Evolutionary conservation across 2,797 vertebrate genomes (phyloP).

Genomic region (Chlorospingus semifuscus): DNA sequence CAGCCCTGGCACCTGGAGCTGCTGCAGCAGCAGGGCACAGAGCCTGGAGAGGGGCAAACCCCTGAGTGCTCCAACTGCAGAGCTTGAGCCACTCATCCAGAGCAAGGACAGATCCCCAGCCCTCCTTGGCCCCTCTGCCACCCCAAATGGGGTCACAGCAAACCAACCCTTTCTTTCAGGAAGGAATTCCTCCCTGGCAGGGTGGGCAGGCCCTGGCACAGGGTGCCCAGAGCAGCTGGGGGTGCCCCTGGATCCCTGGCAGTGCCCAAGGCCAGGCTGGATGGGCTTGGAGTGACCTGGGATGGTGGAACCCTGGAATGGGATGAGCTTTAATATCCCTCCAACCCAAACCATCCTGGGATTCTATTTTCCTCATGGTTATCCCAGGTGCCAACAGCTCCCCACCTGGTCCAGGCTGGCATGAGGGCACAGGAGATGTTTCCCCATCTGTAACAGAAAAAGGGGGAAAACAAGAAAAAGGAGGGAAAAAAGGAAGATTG

Average conservation of each 20-base stretch:
- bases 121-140: background rate
- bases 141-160: background rate
- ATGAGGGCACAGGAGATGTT: background rate
- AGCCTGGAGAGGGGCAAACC: fast-evolving
- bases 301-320: fast-evolving
- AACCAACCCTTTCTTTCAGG: background rate
- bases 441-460: background rate
- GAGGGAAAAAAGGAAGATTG: background rate
- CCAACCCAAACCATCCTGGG: background rate
- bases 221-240: background rate
- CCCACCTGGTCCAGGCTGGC: background rate
- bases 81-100: fast-evolving
- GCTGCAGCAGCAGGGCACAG: fast-evolving
- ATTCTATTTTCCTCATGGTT: background rate
- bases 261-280: background rate
- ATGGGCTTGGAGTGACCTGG: fast-evolving
- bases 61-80: fast-evolving
- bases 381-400: background rate
- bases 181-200: background rate
- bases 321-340: background rate
- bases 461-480: background rate
- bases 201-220: background rate
- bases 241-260: background rate
- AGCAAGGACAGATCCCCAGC: fast-evolving
- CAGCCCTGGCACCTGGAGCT: fast-evolving